Base-by-base conservation (phyloP, 1,140 invertebrate species). In the Trichoplusia ni region DNA sequence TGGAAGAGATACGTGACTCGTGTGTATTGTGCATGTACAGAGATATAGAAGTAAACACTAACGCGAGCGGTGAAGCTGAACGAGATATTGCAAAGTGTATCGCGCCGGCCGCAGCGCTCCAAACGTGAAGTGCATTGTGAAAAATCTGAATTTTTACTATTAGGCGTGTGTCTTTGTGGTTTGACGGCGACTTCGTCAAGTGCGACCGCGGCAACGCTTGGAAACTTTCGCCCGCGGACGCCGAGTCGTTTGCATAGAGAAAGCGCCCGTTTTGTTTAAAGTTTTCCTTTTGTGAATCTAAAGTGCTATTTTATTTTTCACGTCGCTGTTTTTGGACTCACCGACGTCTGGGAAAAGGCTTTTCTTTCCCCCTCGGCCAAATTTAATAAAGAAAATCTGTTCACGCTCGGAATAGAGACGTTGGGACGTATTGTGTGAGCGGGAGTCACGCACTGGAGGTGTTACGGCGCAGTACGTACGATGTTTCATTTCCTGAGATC, bases 241-340 rank as follows among this genome's bases (percentile, higher is more conserved):
- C 62, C 67, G 40, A 69, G 61, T 81, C 79, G 82, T 84, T 88
- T 86, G 82, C 84, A 84, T 89, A 84, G 76, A 84, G 82, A 87
- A 88, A 86, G 78, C 81, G 64, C 47, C 33, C 64, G 68, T 79
- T 74, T 80, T 77, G 78, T 80, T 76, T 71, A 77, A 81, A 77
- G 69, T 84, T 80, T 77, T 77, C 70, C 77, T 75, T 81, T 80
- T 78, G 71, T 81, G 69, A 75, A 76, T 77, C 65, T 68, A 73
- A 79, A 79, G 69, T 76, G 73, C 66, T 67, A 69, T 75, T 79
- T 80, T 81, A 79, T 81, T 64, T 77, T 77, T 44, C 46, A 54
- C 29, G 27, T 29, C 38, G n/a, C 29, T 31, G 51, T 56, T 51
- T 62, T 63, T 59, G 33, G 16, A 59, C 31, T 54, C 18, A 38